Evolutionary conservation across 2,888 invertebrate genomes (phyloP).

Genomic region (Agrochola litura): DNA sequence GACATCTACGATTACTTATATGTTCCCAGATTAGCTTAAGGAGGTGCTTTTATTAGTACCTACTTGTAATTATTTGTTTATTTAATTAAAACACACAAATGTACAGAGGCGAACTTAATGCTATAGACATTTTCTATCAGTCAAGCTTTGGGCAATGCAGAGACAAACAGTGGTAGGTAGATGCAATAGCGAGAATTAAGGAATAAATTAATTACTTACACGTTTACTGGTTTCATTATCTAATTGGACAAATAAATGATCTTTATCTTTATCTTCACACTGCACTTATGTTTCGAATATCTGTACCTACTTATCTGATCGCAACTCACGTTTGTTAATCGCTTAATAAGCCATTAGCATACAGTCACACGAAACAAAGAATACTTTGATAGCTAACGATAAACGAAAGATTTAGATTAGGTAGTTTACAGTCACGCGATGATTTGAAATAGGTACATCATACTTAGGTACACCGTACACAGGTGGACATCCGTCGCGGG

Average conservation of each 20-base stretch:
- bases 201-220: too few species aligned
- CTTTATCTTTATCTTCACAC: too few species aligned
- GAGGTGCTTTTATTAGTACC: neutral
- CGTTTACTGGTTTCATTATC: too few species aligned
- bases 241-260: too few species aligned
- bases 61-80: too few species aligned
- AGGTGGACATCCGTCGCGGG: too few species aligned
- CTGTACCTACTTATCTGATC: neutral
- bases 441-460: neutral
- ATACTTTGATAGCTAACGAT: slow-evolving; percentile 14
- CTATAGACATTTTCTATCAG: too few species aligned
- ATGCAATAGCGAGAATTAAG: too few species aligned
- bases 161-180: too few species aligned
- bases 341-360: slow-evolving; percentile 10
- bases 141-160: too few species aligned
- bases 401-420: slow-evolving; percentile 13
- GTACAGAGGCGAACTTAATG: too few species aligned
- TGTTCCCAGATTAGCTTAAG: slow-evolving; percentile 13
- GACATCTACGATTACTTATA: slow-evolving; percentile 27
- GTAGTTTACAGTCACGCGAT: slow-evolving; percentile 24
- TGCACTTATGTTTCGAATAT: neutral
- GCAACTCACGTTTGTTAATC: slow-evolving; percentile 21
- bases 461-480: neutral
- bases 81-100: too few species aligned
- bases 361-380: slow-evolving; percentile 6